Base-by-base conservation (phyloP, 2,113 vertebrate genomes). In the Rattus rattus region DNA sequence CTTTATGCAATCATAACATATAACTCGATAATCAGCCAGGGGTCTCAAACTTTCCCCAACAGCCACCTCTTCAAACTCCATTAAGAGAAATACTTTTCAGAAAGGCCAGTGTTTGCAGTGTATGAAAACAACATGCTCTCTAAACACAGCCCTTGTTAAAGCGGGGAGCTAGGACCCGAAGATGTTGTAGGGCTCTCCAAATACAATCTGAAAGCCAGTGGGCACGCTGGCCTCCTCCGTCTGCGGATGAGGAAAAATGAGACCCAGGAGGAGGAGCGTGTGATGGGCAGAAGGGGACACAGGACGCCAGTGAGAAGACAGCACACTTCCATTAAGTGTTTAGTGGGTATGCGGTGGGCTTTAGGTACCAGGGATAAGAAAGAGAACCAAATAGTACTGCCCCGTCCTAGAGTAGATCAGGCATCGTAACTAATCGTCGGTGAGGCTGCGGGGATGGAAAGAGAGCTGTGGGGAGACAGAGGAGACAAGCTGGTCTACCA, bases 181-280 rank as follows among this genome's bases (percentile, higher is more conserved):
- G 92, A 95, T 70, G 92, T 65, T 59, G 43, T 80, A 88, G 81
- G 65, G 52, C 59, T 92, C 69, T 90, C 43, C 79, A 86, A 97
- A 63, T 24, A 84, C 79, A 85, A 30, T 54, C 14, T 56, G 77
- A 96, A 95, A 97, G 59, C 19, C 54, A n/a, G 5, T 9, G 39
- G 67, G 65, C 36, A 77, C 73, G 80, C 76, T 54, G 54, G 86
- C 67, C 59, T 88, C 69, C 33, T 79, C n/a, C 5, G 30, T 63
- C 54, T 67, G 17, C 80, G 84, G 70, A 79, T 61, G 65, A 90
- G 87, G 88, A 54, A 49, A 59, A 84, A 5, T 56, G 73, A 84
- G 63, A 43, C 69, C 79, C 59, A 5, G n/a, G n/a, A 91, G 87
- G 47, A 30, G 83, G 5, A 67, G 24, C 16, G 87, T 63, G 36